Evolutionary conservation across 1,140 invertebrate genomes (phyloP).

Genomic region (Kradibia gibbosae): DNA sequence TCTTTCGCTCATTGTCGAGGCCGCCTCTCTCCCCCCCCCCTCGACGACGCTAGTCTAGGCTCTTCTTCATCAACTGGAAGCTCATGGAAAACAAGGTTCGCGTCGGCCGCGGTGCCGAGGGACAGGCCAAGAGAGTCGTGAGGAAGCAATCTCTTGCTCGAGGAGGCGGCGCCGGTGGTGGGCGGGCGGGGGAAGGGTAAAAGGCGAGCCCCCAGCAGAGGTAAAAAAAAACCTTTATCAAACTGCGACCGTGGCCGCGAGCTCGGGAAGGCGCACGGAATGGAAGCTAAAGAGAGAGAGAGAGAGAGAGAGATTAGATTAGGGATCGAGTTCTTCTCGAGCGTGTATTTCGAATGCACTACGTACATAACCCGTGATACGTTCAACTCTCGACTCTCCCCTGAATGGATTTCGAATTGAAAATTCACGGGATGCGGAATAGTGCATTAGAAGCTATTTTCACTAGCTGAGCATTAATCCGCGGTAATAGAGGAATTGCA

Average conservation of each 20-base stretch:
- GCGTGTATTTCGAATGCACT: too few relatives aligned
- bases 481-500: too few relatives aligned
- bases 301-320: slow-evolving; percentile 41
- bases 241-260: not conserved
- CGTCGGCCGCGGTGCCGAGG: too few relatives aligned
- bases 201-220: not conserved
- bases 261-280: not conserved
- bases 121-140: too few relatives aligned
- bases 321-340: slow-evolving; percentile 14
- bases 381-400: not conserved
- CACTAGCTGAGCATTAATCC: too few relatives aligned
- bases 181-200: not conserved
- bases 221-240: slow-evolving; percentile 21
- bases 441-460: not conserved
- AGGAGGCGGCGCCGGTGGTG: not conserved
- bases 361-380: not conserved
- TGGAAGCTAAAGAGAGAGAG: slow-evolving; percentile 9
- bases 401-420: not conserved
- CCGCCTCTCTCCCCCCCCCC: too few relatives aligned
- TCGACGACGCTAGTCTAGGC: too few relatives aligned
- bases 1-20: slow-evolving; percentile 26
- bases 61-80: too few relatives aligned
- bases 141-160: too few relatives aligned
- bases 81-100: too few relatives aligned
- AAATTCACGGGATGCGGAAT: not conserved